Conservation (phyloP, 2,797 vertebrate species). For the Pelochelys cantorii region DNA sequence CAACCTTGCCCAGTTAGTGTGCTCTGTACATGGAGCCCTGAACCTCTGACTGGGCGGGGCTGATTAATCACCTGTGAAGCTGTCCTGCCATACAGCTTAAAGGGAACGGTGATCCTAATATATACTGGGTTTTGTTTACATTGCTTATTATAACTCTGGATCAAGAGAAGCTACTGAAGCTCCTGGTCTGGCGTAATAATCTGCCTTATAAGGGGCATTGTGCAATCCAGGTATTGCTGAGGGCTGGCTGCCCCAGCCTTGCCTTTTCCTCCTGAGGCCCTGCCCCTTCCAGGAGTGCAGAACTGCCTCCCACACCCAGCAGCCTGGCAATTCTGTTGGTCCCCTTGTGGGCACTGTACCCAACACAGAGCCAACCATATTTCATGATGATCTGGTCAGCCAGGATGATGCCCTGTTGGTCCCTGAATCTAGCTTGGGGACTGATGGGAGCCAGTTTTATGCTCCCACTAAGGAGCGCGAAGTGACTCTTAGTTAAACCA, state of each 20-base stretch:
- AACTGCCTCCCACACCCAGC: no score
- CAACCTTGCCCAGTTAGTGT: no score
- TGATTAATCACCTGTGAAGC: no score
- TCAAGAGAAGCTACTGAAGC: not conserved
- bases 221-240: no score
- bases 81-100: no score
- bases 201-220: not conserved
- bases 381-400: not conserved
- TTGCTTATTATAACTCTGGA: not conserved
- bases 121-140: not conserved
- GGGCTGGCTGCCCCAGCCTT: no score
- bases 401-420: not conserved
- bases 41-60: no score
- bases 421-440: not conserved
- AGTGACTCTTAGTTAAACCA: not conserved
- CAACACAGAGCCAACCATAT: not conserved
- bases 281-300: no score
- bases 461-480: not conserved
- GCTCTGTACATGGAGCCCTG: no score
- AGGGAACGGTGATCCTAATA: no score
- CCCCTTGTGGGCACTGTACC: not conserved
- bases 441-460: not conserved
- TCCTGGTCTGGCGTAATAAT: not conserved
- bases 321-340: no score
- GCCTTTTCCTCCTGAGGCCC: no score